These are phyloP conservation scores for Lerema accius DNA, from an alignment of 1,140 invertebrate genomes.

Conservation along the genomic window DNA sequence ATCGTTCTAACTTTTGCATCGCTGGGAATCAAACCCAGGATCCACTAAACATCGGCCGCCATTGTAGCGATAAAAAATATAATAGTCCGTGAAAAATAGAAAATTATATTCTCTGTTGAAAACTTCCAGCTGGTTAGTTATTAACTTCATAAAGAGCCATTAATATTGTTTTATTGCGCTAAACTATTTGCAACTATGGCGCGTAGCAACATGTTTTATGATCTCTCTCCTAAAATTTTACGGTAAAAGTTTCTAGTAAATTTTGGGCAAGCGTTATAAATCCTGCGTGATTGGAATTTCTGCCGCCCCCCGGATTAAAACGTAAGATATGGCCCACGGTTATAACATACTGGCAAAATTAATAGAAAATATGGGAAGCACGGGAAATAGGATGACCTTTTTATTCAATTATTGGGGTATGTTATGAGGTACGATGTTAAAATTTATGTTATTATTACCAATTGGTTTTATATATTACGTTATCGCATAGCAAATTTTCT, in stretches of 20 bases:
- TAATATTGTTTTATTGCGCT: constrained; percentile 5
- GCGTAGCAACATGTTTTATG: constrained; percentile 5
- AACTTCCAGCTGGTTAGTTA: too few relatives aligned
- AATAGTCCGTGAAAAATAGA: too few relatives aligned
- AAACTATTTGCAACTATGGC: constrained; percentile 11
- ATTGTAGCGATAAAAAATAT: too few relatives aligned
- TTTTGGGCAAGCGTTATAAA: constrained; percentile 11
- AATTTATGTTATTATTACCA: too few relatives aligned
- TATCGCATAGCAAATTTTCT: too few relatives aligned
- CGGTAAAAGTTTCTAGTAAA: constrained; percentile 9
- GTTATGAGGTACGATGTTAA: too few relatives aligned
- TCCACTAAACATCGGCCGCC: too few relatives aligned
- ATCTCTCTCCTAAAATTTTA: constrained; percentile 13
- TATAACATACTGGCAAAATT: not conserved
- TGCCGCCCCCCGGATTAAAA: constrained; percentile 16
- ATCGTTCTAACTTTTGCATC: too few relatives aligned
- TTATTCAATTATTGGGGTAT: too few relatives aligned
- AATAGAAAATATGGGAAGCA: constrained; percentile 6
- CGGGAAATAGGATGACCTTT: not conserved
- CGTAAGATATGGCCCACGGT: not conserved
- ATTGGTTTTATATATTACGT: too few relatives aligned
- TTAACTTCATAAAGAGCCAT: not conserved
- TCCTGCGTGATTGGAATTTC: constrained; percentile 16
- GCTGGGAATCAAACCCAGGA: too few relatives aligned
- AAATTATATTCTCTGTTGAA: too few relatives aligned